Evolutionary conservation across 2,888 invertebrate genomes (phyloP), one percentile per base, ranked within the genome.

Genomic region (Eucera pruinosa): DNA sequence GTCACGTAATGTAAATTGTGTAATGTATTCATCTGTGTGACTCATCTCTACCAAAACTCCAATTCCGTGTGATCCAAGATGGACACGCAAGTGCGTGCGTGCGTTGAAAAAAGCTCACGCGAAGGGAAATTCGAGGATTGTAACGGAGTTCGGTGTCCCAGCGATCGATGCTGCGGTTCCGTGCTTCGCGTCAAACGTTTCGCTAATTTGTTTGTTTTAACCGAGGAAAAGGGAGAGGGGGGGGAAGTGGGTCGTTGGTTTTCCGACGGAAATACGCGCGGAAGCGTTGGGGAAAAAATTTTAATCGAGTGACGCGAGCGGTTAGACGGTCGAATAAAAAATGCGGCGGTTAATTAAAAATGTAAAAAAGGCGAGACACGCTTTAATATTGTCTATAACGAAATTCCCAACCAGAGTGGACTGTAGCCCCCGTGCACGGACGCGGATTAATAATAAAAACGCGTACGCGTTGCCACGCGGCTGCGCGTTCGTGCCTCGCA

Each of bases 361-460:
- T 81, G 58, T 60, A 55, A 45, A 68, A n/a, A 74, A 48, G 47
- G 36, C 27, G 33, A 18, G 50, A 41, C 48, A 39, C 66, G 43
- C 36, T 58, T 61, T 64, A 72, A 69, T 78, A 84, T 78, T 45
- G 54, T 62, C 70, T 61, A 72, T 67, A 75, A 84, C 75, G 68
- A 78, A 78, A 84, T 74, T 66, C 69, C 50, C 13, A 60, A 45
- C 20, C 48, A 25, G n/a, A n/a, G n/a, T n/a, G n/a, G n/a, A n/a
- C n/a, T n/a, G n/a, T n/a, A n/a, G n/a, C n/a, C n/a, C n/a, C n/a
- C n/a, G n/a, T n/a, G 61, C 70, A 47, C 67, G 47, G 13, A n/a
- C 57, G 52, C 23, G 70, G 71, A 82, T 83, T 83, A 83, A 80
- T 75, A 79, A 82, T 82, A 64, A 73, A 82, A 64, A 50, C 36